phyloP scores from a whole-genome alignment of 2,113 vertebrate genomes.

The Kryptolebias marmoratus region DNA sequence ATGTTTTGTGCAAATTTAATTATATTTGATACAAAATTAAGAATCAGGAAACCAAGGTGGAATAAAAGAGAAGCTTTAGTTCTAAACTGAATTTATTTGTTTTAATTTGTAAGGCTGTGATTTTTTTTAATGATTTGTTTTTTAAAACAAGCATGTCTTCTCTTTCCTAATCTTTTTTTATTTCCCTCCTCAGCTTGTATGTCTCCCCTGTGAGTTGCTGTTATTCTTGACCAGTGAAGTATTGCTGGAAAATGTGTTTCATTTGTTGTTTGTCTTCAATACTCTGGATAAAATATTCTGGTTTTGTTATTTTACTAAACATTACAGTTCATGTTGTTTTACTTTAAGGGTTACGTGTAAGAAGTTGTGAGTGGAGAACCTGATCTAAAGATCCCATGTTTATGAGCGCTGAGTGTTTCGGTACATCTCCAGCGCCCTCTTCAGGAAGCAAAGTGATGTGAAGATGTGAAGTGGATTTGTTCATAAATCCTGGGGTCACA shows the following conservation, averaged over 20 bases:
- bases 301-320: background rate
- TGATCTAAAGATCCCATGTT: background rate
- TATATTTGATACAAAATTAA: too few relatives aligned
- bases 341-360: background rate
- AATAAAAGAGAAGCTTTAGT: too few relatives aligned
- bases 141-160: background rate
- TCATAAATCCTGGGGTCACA: background rate
- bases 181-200: background rate
- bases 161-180: background rate
- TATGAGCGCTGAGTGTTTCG: background rate
- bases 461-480: background rate
- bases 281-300: background rate
- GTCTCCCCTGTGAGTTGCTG: background rate
- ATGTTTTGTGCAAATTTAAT: too few relatives aligned
- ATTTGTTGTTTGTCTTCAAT: background rate
- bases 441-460: conserved; percentile 2
- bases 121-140: too few relatives aligned
- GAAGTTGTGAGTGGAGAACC: background rate
- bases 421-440: conserved; percentile 34
- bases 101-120: too few relatives aligned
- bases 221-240: background rate
- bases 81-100: too few relatives aligned
- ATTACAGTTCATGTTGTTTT: background rate
- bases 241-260: background rate
- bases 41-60: too few relatives aligned